Percentiles rank a stretch among this genome's conserved stretches.
These are phyloP conservation scores for Euura saliciscinereae DNA, from an alignment of 1,140 invertebrate species.

Conservation along the genomic window DNA sequence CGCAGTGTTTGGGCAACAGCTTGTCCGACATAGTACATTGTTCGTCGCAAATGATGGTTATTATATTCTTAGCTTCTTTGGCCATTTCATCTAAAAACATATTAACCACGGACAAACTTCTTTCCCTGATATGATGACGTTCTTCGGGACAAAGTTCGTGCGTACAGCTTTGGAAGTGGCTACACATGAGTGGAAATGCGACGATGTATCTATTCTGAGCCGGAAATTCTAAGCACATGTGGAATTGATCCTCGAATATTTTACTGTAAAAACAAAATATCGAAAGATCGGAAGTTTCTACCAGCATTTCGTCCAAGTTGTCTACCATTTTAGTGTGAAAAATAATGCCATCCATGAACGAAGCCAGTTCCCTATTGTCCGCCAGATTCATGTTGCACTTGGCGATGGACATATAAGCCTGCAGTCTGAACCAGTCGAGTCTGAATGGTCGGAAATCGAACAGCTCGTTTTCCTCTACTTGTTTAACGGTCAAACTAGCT, in stretches of 20 bases:
- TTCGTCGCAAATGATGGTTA: conserved; percentile 97
- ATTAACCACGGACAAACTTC: conserved; percentile 95
- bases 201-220: conserved; percentile 98
- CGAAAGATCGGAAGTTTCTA: conserved; percentile 96
- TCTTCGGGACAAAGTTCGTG: conserved; percentile 99
- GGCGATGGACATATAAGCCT: conserved; percentile 89
- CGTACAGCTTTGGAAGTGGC: conserved; percentile 97
- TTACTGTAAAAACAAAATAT: conserved; percentile 98
- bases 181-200: conserved; percentile 96
- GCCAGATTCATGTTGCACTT: conserved; percentile 83
- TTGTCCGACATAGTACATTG: conserved; percentile 94
- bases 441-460: conserved; percentile 96
- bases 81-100: conserved; percentile 99
- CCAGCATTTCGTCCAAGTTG: conserved; percentile 95
- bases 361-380: conserved; percentile 88
- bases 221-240: conserved; percentile 98
- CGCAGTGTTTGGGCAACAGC: conserved; percentile 94
- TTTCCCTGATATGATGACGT: conserved; percentile 93
- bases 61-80: conserved; percentile 98
- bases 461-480: conserved; percentile 95
- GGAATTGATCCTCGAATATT: conserved; percentile 97
- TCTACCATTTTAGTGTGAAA: conserved; percentile 99
- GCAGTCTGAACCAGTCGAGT: conserved; percentile 96
- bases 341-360: conserved; percentile 92
- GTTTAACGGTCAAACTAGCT: conserved; percentile 86